Conservation (phyloP, 2,113 vertebrate species). For the Sylvia atricapilla region DNA sequence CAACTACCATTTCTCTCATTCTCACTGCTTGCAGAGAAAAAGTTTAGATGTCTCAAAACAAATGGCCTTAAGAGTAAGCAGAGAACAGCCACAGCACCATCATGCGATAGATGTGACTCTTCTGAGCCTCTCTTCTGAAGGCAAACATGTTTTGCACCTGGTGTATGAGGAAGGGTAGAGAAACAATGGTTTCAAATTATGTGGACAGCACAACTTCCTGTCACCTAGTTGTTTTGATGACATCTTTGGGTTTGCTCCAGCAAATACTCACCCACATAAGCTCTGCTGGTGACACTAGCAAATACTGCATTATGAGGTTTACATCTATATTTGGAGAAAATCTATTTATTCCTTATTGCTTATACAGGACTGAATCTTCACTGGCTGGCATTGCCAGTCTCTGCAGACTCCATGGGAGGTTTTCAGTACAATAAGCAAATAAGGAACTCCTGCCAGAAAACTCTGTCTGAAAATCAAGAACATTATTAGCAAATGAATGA, state of each 20-base stretch:
- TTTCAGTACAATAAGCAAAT: not conserved
- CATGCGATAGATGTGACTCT: rapidly evolving
- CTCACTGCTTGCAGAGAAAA: not conserved
- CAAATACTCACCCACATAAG: not conserved
- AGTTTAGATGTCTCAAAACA: not conserved
- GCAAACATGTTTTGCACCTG: not conserved
- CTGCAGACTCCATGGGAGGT: not conserved
- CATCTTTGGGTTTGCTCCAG: not conserved
- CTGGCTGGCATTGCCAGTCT: not conserved
- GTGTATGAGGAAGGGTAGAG: not conserved
- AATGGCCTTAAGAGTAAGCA: not conserved
- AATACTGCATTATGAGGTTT: not conserved
- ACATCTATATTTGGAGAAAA: not conserved
- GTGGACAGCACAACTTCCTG: not conserved
- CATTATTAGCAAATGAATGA: not conserved
- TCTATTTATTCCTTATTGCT: not conserved
- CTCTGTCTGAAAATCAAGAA: not conserved
- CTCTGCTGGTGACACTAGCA: not conserved
- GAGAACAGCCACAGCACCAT: not conserved
- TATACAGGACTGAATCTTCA: not conserved
- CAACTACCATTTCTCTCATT: not conserved
- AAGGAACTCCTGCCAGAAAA: not conserved
- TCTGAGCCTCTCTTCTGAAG: not conserved
- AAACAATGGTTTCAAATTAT: rapidly evolving
- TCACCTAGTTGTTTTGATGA: not conserved